Percentiles rank a stretch among this genome's conserved stretches.
Conservation (phyloP, 2,113 vertebrate genomes). For the Dasyurus viverrinus region DNA sequence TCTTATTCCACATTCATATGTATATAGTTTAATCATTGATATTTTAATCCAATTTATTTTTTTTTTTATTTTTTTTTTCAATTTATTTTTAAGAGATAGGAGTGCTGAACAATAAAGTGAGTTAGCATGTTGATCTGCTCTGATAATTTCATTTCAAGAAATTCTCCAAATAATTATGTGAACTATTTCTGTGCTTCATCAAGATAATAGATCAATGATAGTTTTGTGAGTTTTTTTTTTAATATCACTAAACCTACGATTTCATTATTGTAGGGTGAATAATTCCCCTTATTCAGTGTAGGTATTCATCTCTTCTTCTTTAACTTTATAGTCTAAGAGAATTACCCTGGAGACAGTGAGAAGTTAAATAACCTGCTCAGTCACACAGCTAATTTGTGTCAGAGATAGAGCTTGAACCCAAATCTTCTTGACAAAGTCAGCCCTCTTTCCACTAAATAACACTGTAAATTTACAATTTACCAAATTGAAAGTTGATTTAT, state of each 20-base stretch:
- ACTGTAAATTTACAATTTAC: background rate
- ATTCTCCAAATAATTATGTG: background rate
- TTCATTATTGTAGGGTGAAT: background rate
- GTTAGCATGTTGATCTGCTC: background rate
- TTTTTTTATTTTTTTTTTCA: no score
- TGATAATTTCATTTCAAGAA: background rate
- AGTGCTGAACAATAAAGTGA: background rate
- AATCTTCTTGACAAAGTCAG: background rate
- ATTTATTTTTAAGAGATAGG: slow-evolving; percentile 43
- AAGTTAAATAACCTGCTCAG: background rate
- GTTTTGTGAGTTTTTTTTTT: background rate
- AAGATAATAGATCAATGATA: background rate
- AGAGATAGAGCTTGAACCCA: background rate
- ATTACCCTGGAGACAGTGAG: background rate
- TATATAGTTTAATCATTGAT: slow-evolving; percentile 1
- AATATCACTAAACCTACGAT: background rate
- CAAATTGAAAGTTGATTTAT: background rate
- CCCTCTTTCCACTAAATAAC: background rate
- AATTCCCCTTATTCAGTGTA: background rate
- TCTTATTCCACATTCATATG: background rate
- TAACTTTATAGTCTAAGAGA: background rate
- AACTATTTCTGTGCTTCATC: background rate
- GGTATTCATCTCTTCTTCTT: background rate
- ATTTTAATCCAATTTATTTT: slow-evolving; percentile 51
- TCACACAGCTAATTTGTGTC: background rate